phyloP scores from a whole-genome alignment of 1,140 invertebrate genomes.

The Telenomus remus region DNA sequence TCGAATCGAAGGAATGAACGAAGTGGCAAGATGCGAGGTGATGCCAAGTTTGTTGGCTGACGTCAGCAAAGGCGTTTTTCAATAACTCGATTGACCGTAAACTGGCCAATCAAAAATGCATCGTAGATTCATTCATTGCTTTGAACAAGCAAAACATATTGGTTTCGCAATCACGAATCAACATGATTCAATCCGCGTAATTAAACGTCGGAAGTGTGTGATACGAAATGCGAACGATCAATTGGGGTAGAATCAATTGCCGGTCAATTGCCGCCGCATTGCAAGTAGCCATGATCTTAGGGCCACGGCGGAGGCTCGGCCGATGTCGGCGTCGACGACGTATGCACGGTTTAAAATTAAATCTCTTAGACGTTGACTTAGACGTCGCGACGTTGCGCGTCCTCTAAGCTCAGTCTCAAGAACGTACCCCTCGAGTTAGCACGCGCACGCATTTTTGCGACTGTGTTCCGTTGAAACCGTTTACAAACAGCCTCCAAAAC shows the following conservation, averaged over 20 bases:
- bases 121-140: conserved; percentile 34
- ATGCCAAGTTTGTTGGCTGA: neutral
- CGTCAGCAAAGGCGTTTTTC: no score
- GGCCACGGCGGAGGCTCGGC: conserved; percentile 68
- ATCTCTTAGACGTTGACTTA: conserved; percentile 67
- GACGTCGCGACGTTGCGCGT: conserved; percentile 69
- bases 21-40: neutral
- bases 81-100: no score
- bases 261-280: conserved; percentile 31
- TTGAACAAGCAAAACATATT: conserved; percentile 3
- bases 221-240: neutral
- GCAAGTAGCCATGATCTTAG: conserved; percentile 58
- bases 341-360: conserved; percentile 73
- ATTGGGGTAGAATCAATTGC: conserved; percentile 37
- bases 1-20: no score
- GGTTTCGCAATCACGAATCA: conserved; percentile 32
- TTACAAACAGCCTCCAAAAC: conserved; percentile 24
- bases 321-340: conserved; percentile 61
- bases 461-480: conserved; percentile 19
- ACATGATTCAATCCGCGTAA: conserved; percentile 30
- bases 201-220: conserved; percentile 26
- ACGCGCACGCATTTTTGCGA: conserved; percentile 45
- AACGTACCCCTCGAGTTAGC: conserved; percentile 63
- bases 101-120: conserved; percentile 2
- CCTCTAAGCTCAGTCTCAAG: conserved; percentile 76